Conservation (phyloP, 1,140 invertebrate genomes). For the Amphibalanus amphitrite region DNA sequence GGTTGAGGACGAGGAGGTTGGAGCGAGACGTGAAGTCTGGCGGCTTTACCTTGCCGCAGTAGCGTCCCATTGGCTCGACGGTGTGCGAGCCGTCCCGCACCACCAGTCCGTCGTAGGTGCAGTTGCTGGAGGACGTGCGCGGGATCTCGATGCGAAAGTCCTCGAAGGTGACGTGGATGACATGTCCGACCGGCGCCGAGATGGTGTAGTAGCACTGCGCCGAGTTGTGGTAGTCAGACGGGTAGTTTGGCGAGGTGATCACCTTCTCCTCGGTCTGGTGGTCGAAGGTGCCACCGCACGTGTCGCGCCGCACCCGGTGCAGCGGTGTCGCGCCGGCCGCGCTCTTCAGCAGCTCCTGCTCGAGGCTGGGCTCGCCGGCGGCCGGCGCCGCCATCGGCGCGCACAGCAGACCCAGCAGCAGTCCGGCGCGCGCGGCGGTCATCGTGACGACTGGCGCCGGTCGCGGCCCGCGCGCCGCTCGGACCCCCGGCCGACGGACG, state of each 20-base stretch:
- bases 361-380: neutral
- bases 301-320: neutral
- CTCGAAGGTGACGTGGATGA: neutral
- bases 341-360: neutral
- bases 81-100: neutral
- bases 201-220: slow-evolving; percentile 2
- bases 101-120: slow-evolving; percentile 6
- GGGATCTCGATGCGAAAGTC: slow-evolving; percentile 6
- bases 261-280: slow-evolving; percentile 1
- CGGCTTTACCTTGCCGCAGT: slow-evolving; percentile 6
- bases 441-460: neutral
- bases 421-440: too few relatives aligned
- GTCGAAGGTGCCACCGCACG: neutral
- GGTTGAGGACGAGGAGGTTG: neutral
- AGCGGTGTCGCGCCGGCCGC: neutral
- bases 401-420: neutral
- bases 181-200: neutral
- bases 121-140: slow-evolving; percentile 3
- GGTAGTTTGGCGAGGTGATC: slow-evolving; percentile 4
- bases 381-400: too few relatives aligned
- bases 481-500: too few relatives aligned
- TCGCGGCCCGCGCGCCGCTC: too few relatives aligned
- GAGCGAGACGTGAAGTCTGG: neutral
- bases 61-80: neutral
- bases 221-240: slow-evolving; percentile 1